phyloP scores from a whole-genome alignment of 2,113 vertebrate species.

The Calidris pygmaea region DNA sequence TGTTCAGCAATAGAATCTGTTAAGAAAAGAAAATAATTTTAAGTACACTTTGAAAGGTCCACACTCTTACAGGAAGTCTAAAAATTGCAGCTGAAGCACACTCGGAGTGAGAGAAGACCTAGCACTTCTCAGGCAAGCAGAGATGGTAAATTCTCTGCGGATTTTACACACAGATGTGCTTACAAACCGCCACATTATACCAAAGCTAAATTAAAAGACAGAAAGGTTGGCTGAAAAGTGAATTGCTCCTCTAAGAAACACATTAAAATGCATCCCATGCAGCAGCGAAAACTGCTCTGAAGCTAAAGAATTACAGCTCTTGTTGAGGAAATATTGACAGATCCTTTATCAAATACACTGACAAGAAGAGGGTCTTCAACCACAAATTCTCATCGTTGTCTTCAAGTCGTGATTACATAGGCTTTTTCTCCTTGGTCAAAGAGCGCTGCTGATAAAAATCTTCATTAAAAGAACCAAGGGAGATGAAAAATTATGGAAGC shows the following conservation, averaged over 20 bases:
- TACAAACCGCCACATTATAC: background rate
- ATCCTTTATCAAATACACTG: background rate
- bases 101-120: background rate
- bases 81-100: background rate
- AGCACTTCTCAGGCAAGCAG: background rate
- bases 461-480: background rate
- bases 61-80: background rate
- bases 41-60: background rate
- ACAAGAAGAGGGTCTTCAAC: background rate
- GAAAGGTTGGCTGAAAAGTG: background rate
- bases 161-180: background rate
- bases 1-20: background rate
- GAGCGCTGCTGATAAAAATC: background rate
- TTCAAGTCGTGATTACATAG: accelerated
- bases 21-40: background rate
- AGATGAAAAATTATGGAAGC: background rate
- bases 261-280: background rate
- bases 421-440: background rate
- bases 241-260: background rate
- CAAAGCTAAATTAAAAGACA: background rate
- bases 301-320: background rate
- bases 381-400: accelerated
- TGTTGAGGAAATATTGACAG: background rate
- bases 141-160: background rate
- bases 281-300: background rate